Evolutionary conservation across 2,888 invertebrate species (phyloP), one percentile per base, ranked within the genome.

Genomic region (Cerceris rybyensis): DNA sequence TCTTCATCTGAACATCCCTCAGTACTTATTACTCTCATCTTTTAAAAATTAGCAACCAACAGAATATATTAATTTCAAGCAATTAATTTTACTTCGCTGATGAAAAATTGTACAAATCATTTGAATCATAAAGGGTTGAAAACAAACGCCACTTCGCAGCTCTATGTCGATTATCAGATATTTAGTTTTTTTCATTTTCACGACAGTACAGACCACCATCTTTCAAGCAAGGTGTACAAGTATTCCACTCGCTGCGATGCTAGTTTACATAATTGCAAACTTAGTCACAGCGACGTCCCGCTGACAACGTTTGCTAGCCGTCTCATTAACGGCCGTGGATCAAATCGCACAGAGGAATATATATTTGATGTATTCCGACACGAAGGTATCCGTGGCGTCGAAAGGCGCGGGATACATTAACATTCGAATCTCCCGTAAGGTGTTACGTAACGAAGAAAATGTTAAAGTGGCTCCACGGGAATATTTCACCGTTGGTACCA

Each of bases 211-310:
- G 65, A 58, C 60, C 55, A 57, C 66, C 78, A 39, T 16, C 41
- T 55, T 66, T 64, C 52, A 66, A 64, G 28, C 73, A 52, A 71
- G 59, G 75, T 78, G 67, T 75, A 73, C 70, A 61, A 67, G 79
- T 71, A 77, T 74, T 61, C 76, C 59, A 59, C 66, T 63, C 58
- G 50, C 60, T 55, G 60, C 60, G 59, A 71, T 59, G 70, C 55
- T 65, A 57, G 50, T 79, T 83, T 79, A 82, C 81, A 75, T 83
- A 83, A 85, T 83, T 85, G 78, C 77, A 74, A 85, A 79, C 68
- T 82, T 78, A 83, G 70, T 75, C 77, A 75, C 57, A 57, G 55
- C 67, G 73, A 77, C 64, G 70, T 78, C 73, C 71, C 52, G 75
- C 77, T 75, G 85, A 73, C 85, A 80, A 63, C 64, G 66, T 69